Percentiles rank a stretch among this genome's conserved stretches.
phyloP scores from a whole-genome alignment of 2,113 vertebrate species.

The Sitta europaea region DNA sequence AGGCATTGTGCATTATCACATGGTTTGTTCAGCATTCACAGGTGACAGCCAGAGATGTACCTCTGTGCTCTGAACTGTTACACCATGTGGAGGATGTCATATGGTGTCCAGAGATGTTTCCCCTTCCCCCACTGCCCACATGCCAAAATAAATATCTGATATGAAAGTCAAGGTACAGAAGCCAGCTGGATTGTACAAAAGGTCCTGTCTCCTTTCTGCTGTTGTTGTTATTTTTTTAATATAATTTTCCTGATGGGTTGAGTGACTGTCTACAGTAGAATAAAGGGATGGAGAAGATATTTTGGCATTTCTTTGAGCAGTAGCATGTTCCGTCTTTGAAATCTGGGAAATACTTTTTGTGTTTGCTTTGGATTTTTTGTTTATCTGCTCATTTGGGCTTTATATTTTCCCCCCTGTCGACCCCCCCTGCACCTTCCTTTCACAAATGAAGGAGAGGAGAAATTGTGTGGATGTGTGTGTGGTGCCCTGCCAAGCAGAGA shows the following conservation, averaged over 20 bases:
- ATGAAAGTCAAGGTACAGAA: slow-evolving; percentile 55
- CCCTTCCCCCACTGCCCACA: neutral
- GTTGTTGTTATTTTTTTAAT: neutral
- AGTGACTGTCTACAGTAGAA: slow-evolving; percentile 8
- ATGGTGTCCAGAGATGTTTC: slow-evolving; percentile 1
- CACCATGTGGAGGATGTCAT: neutral
- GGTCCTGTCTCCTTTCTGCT: slow-evolving; percentile 1
- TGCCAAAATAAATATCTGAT: slow-evolving; percentile 61
- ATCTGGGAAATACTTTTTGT: neutral
- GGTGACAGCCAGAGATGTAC: neutral
- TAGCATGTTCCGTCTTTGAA: neutral
- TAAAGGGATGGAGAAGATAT: neutral
- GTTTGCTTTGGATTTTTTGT: slow-evolving; percentile 5
- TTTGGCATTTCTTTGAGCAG: slow-evolving; percentile 12
- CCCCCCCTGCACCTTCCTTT: neutral
- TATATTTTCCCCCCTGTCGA: too few relatives aligned
- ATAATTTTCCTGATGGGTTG: slow-evolving; percentile 18
- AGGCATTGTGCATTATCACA: neutral
- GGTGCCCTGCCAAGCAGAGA: slow-evolving; percentile 57
- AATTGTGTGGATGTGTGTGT: slow-evolving; percentile 47
- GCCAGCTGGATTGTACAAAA: slow-evolving; percentile 32
- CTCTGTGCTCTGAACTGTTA: slow-evolving; percentile 4
- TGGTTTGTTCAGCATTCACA: neutral
- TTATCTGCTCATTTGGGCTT: slow-evolving; percentile 18
- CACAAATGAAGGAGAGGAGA: slow-evolving; percentile 20